Base-by-base conservation (phyloP, 2,888 invertebrate genomes). In the Stenodema calcarata region DNA sequence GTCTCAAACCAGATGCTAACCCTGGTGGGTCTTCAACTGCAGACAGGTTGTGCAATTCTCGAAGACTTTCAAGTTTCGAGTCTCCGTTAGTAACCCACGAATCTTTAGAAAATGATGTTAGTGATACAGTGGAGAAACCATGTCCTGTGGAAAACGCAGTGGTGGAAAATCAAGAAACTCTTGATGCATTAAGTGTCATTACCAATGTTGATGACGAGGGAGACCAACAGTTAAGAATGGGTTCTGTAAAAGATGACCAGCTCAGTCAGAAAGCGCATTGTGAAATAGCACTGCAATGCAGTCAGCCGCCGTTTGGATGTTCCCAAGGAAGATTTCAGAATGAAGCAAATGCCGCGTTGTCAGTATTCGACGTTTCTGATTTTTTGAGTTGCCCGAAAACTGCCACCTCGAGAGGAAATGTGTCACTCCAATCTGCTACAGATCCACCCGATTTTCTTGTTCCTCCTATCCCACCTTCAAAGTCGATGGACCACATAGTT, bases 311-410 rank as follows among this genome's bases (percentile, higher is more conserved):
- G 9, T 11, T 78, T 23, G 18, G 16, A 9, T 11, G 4, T 16
- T 27, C 41, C 27, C 54, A 50, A 27, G 18, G 23, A 12, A 50
- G 50, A 12, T 41, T 44, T 54, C 28, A 80, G 6, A 44, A 30
- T 11, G 80, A 50, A 16, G 54, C 69, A 12, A 18, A 28, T 54
- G 81, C 81, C 18, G 62, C 81, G 6, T 35, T 54, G 2, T 81
- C 81, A 11, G 23, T 81, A 7, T 54, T 81, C 23, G 81, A 81
- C 9, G 62, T 81, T 50, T 81, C 81, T 11, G 81, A 81, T 62
- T 81, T 81, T 18, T 18, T 41, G 18, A 18, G 35, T 4, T 54
- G 54, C 69, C 11, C 54, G 9, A 50, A 35, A 23, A 27, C 12
- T 75, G 7, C 12, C 75, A 9, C 30, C 23, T 11, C 23, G 16